A percentile compares a stretch with the other conserved stretches of the same genome.
Conservation (phyloP, 2,113 vertebrate species). For the Alaudala cheleensis region DNA sequence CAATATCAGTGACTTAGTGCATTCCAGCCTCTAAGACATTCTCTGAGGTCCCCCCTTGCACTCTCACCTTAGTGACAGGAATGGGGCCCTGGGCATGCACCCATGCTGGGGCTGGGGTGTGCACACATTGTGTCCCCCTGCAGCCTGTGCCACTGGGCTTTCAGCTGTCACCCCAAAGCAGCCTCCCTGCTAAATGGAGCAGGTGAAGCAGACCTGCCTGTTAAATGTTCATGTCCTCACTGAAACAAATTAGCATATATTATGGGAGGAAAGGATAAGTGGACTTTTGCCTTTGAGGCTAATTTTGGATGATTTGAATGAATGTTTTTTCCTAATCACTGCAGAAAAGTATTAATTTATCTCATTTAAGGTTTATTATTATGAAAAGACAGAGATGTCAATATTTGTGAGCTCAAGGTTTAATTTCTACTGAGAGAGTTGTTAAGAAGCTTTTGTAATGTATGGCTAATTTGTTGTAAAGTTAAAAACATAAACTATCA, state of each 20-base stretch:
- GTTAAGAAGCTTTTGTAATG: background rate
- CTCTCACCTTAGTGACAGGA: accelerated
- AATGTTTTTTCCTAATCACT: background rate
- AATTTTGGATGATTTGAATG: background rate
- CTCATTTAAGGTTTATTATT: background rate
- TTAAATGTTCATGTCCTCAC: background rate
- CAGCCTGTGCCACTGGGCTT: background rate
- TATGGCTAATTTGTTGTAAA: background rate
- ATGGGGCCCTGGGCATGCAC: accelerated
- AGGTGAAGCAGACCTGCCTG: background rate
- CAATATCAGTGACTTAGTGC: background rate
- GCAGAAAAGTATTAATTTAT: background rate
- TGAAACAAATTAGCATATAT: background rate
- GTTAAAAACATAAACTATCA: background rate
- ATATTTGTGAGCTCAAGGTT: background rate
- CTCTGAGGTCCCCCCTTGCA: background rate
- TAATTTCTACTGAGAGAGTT: background rate
- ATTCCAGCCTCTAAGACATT: accelerated
- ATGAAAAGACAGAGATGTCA: background rate
- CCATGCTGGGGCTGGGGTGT: accelerated
- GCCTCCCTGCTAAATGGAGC: background rate
- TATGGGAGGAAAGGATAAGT: background rate
- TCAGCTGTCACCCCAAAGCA: background rate
- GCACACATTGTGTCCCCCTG: accelerated
- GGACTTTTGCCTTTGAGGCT: background rate